These are phyloP conservation scores for Saccostrea echinata DNA, from an alignment of 1,140 invertebrate genomes.

Conservation along the genomic window DNA sequence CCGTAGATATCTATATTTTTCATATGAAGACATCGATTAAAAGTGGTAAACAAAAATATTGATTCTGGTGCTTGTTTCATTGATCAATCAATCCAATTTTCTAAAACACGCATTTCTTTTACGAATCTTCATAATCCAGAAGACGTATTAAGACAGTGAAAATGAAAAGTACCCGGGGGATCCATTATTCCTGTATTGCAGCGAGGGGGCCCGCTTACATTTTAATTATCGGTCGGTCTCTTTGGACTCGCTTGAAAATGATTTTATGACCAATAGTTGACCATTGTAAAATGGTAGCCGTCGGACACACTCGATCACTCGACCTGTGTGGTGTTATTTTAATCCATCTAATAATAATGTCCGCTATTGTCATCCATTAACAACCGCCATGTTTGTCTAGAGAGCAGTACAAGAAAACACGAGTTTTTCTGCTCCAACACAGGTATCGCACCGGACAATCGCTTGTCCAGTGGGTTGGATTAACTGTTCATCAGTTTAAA, in stretches of 20 bases:
- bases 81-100: constrained; percentile 1
- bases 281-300: constrained; percentile 34
- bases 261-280: constrained; percentile 43
- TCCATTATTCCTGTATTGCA: constrained; percentile 19
- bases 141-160: constrained; percentile 25
- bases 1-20: too few relatives aligned
- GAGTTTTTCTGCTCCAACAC: constrained; percentile 21
- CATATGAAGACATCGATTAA: neutral
- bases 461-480: constrained; percentile 21
- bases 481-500: constrained; percentile 38
- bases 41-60: neutral
- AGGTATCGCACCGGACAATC: constrained; percentile 27
- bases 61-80: neutral
- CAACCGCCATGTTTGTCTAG: constrained; percentile 17
- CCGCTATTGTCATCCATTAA: constrained; percentile 37
- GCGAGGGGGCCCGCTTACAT: constrained; percentile 16
- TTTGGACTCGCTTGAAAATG: constrained; percentile 40
- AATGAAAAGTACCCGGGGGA: constrained; percentile 32
- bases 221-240: constrained; percentile 43
- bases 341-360: constrained; percentile 44
- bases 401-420: constrained; percentile 11
- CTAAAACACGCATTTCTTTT: constrained; percentile 3
- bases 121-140: neutral
- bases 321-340: constrained; percentile 39
- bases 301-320: constrained; percentile 35